Evolutionary conservation across 2,888 invertebrate species (phyloP), one percentile per base, ranked within the genome.

Genomic region (Nephrotoma appendiculata): DNA sequence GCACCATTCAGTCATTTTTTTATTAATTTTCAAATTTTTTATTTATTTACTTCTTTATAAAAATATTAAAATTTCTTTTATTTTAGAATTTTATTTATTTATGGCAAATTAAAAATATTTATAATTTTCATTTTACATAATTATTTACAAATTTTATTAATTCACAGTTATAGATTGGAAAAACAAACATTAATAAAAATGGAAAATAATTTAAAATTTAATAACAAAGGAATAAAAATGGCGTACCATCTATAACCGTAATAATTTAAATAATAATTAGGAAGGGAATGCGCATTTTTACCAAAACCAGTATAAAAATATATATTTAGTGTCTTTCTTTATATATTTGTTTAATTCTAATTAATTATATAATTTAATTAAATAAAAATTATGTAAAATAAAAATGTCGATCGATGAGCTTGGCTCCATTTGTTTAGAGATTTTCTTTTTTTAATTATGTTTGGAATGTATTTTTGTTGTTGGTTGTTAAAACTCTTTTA

Each of bases 361-460:
- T 71, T 71, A 71, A 71, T 71, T 71, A 71, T 31, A 71, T 71
- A 71, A 71, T 71, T 71, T 71, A 71, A 71, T 84, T 84, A 85
- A 85, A 85, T 44, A 44, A 85, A 85, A 85, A 85, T 85, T 44
- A 45, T 42, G 85, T 44, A 85, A 85, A 44, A 85, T 44, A 85
- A 85, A 44, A 85, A 85, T 19, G 19, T 85, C 43, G 44, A 85
- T 44, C 42, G 15, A 44, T 44, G 85, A 85, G 85, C 85, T 85
- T 85, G 85, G 85, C 85, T 85, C 85, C 85, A 85, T 42, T 85
- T 85, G 85, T 43, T 84, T 85, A 31, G 31, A 31, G 31, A 31
- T 31, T 31, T 31, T 31, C 31, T 31, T 31, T 31, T 31, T 31
- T 19, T 31, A 31, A 31, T 83, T 42, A 84, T 15, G 12, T 84